These are phyloP conservation scores for Artemia sinica DNA, from an alignment of 2,888 invertebrate species.

Conservation along the genomic window DNA sequence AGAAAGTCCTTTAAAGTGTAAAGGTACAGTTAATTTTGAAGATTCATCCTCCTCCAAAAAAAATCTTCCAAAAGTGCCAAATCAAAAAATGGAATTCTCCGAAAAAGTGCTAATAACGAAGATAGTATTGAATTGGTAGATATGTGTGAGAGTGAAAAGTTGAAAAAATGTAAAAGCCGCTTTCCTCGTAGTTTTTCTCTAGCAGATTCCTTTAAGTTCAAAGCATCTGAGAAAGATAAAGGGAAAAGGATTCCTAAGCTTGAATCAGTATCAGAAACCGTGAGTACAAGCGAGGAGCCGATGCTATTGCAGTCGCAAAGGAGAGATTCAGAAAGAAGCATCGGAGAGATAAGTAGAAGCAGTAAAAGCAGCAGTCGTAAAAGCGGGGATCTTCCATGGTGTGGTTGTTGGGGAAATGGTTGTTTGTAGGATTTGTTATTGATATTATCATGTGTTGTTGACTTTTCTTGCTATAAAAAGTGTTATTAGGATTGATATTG, in stretches of 20 bases:
- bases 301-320: conserved; percentile 23
- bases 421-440: conserved; percentile 36
- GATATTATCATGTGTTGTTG: no score
- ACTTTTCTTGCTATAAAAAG: no score
- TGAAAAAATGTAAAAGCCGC: not conserved
- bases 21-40: conserved; percentile 19
- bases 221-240: not conserved
- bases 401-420: conserved; percentile 67
- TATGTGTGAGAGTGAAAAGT: conserved; percentile 1
- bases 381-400: conserved; percentile 46
- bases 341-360: conserved; percentile 32
- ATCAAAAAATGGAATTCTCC: conserved; percentile 11
- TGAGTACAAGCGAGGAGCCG: conserved; percentile 23
- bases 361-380: conserved; percentile 37
- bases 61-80: conserved; percentile 12
- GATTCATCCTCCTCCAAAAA: conserved; percentile 1
- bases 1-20: conserved; percentile 19
- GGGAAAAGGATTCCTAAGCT: conserved; percentile 17
- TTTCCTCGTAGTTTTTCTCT: conserved; percentile 21
- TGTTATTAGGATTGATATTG: no score
- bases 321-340: conserved; percentile 25
- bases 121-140: conserved; percentile 8
- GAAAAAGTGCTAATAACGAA: conserved; percentile 10
- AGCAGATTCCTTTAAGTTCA: conserved; percentile 19
- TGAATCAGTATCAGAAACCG: conserved; percentile 19